phyloP scores from a whole-genome alignment of 2,113 vertebrate species.

The Mirza zaza region DNA sequence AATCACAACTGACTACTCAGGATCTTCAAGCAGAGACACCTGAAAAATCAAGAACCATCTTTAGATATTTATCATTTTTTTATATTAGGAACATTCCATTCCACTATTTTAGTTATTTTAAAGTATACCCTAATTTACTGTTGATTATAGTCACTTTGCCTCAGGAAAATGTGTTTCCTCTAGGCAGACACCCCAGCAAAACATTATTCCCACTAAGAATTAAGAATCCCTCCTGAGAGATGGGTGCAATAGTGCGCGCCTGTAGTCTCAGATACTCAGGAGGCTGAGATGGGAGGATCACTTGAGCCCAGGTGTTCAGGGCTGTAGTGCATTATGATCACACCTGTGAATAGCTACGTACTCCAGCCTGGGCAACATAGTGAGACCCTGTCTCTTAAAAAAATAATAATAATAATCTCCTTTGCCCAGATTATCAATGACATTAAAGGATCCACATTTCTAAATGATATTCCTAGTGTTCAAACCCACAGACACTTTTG shows the following conservation, averaged over 20 bases:
- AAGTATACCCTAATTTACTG: no score
- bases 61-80: neutral
- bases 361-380: neutral
- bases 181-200: neutral
- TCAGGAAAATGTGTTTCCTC: neutral
- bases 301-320: neutral
- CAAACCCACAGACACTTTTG: neutral
- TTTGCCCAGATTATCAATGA: neutral
- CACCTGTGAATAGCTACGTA: neutral
- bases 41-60: neutral
- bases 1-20: neutral
- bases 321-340: neutral
- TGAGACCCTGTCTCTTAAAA: neutral
- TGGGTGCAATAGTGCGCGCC: neutral
- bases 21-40: neutral
- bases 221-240: neutral
- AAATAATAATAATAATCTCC: neutral
- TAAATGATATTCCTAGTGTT: neutral
- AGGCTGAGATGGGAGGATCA: neutral
- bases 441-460: neutral
- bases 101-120: no score
- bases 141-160: neutral
- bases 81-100: no score
- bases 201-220: neutral
- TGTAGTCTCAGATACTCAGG: neutral